Base-by-base conservation (phyloP, 2,113 vertebrate species). In the Sphyrna mokarran region DNA sequence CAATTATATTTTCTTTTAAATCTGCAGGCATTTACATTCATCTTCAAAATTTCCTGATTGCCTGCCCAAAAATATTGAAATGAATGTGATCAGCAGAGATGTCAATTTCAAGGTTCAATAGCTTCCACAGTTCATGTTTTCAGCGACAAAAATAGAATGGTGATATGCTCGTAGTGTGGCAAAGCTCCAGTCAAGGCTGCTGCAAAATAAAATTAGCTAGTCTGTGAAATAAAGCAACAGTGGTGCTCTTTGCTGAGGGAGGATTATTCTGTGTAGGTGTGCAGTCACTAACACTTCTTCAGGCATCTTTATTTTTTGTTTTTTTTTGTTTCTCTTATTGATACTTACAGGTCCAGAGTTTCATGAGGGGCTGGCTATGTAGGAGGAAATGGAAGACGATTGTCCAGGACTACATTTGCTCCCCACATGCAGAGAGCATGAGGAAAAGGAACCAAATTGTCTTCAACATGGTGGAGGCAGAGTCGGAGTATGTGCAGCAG, bases 311-410 rank as follows among this genome's bases (percentile, higher is more conserved):
- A 70, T 13, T 95, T 96, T 54, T 68, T 66, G 66, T 14, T 66
- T 66, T 66, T 2, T 66, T n/a, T n/a, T 48, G 96, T 86, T n/a
- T 70, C 26, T 48, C 37, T n/a, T 22, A 63, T 68, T 66, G n/a
- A 33, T 87, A 63, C 26, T 40, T 63, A n/a, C 96, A 99, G 99
- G 99, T 99, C 96, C 99, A 99, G 97, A 99, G 99, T 96, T 99
- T 99, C 97, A 99, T 99, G 99, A 97, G 99, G 10, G 99, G 99
- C 78, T 99, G 99, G 99, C 97, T 99, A 58, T 99, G 99, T 96
- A 98, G 99, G 96, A 98, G 99, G 96, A 99, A 99, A 97, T 99
- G 99, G 99, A 99, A 99, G 97, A 99, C 98, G 96, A 99, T 99
- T 1, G 99, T 99, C 61, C 99, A 99, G 97, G 99, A 99, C 97